These are phyloP conservation scores for Tetrapedia diversipes DNA, from an alignment of 2,888 invertebrate species.

Conservation along the genomic window DNA sequence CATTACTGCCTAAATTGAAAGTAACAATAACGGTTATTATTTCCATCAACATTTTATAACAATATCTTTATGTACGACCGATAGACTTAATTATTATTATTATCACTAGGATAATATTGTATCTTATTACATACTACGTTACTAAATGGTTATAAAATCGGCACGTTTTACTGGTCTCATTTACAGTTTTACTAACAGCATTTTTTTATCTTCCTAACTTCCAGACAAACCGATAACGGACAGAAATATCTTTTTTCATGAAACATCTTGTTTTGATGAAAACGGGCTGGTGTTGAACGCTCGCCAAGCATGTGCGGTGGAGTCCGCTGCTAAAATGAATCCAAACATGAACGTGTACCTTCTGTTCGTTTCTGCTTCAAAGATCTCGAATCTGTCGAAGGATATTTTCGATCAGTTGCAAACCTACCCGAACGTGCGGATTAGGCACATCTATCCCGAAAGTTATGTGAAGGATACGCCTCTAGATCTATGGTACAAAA, in stretches of 20 bases:
- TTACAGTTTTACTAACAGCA: no score
- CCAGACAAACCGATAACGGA: slow-evolving; percentile 74
- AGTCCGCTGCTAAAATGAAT: slow-evolving; percentile 87
- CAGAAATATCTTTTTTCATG: slow-evolving; percentile 87
- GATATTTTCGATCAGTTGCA: slow-evolving; percentile 80
- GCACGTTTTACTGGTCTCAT: no score
- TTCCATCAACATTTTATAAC: no score
- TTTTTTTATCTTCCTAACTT: slow-evolving; percentile 51
- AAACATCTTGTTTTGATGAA: slow-evolving; percentile 86
- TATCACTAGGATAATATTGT: no score
- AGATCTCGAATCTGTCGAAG: slow-evolving; percentile 73
- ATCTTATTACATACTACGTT: no score
- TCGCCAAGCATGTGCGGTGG: slow-evolving; percentile 88
- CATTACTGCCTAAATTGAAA: no score
- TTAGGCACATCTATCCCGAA: slow-evolving; percentile 84
- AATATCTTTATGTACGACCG: no score
- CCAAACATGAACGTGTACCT: slow-evolving; percentile 85
- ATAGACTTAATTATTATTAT: no score
- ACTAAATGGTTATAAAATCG: no score
- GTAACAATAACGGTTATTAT: no score
- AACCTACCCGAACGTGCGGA: slow-evolving; percentile 84
- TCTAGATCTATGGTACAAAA: slow-evolving; percentile 84
- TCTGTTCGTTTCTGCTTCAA: slow-evolving; percentile 84
- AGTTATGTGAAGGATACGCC: slow-evolving; percentile 85
- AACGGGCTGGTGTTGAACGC: slow-evolving; percentile 82